Base-by-base conservation (phyloP, 2,888 invertebrate genomes). In the Latrodectus elegans region DNA sequence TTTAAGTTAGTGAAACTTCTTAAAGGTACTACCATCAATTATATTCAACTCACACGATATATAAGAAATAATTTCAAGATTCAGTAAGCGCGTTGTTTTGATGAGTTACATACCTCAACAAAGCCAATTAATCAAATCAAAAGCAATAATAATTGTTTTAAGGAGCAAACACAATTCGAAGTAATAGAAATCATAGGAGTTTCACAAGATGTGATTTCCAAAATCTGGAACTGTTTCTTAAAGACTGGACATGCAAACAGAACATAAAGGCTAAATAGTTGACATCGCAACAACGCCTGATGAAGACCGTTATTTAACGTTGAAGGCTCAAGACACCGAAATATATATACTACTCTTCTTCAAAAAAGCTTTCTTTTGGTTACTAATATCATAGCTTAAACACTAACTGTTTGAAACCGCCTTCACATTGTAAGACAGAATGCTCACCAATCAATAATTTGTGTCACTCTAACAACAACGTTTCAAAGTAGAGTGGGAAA, bases 151-250 rank as follows among this genome's bases (percentile, higher is more conserved):
- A 60, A 0, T 60, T 60, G 60, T n/a, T 11, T n/a, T 8, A 60
- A 1, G 14, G 60, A n/a, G 60, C 68, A 78, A 70, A 78, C 53
- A n/a, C 68, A 78, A 70, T 22, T 22, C 51, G 68, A 68, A 53
- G 67, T 51, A 77, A 52, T 4, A 4, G 65, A 78, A 68, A 22
- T 26, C 78, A 78, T 3, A 22, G 52, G 2, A 78, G 51, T 68
- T 26, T 78, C 68, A 22, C 52, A 78, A 78, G 67, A 26, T 78
- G 64, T 51, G 8, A 77, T 77, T 77, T 77, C n/a, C 49, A 67
- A 14, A 53, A 52, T 78, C 68, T 78, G 52, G 53, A 78, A 68
- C 78, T 38, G 53, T 22, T 52, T 78, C 55, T 26, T 26, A 51
- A 52, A 67, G 67, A 51, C 68, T 68, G 68, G 78, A 78, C 68